Conservation (phyloP, 1,140 invertebrate species). For the Rhagoletis zephyria region DNA sequence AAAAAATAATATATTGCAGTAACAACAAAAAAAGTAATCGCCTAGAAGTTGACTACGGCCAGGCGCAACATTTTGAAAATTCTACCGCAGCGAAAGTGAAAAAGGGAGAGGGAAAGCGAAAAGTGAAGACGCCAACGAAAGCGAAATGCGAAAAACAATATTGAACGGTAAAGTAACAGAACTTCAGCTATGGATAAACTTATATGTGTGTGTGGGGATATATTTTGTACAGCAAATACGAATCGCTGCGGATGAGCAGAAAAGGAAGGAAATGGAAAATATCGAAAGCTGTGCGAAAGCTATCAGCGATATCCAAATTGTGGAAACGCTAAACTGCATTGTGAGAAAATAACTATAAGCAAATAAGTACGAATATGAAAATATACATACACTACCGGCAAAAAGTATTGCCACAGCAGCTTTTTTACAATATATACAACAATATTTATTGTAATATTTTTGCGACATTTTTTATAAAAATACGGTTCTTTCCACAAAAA, state of each 20-base stretch:
- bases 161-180: neutral
- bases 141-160: conserved; percentile 10
- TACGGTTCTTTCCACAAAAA: too few relatives aligned
- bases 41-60: neutral
- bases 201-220: neutral
- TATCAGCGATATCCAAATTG: conserved; percentile 33
- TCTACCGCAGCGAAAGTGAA: conserved; percentile 18
- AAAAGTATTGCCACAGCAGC: too few relatives aligned
- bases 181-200: too few relatives aligned
- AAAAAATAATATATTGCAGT: neutral
- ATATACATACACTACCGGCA: neutral
- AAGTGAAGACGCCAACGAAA: neutral
- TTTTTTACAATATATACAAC: neutral
- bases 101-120: neutral
- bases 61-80: neutral
- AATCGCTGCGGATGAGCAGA: neutral
- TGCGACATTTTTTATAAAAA: too few relatives aligned
- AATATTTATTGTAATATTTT: too few relatives aligned
- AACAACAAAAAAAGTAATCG: neutral
- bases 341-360: neutral
- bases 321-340: neutral
- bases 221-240: conserved; percentile 5
- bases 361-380: neutral
- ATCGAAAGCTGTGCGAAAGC: neutral
- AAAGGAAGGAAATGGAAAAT: neutral